A percentile compares a stretch with the other conserved stretches of the same genome.
These are phyloP conservation scores for Patiria pectinifera DNA, from an alignment of 53 echinoderm and acorn worm genomes.

Conservation along the genomic window DNA sequence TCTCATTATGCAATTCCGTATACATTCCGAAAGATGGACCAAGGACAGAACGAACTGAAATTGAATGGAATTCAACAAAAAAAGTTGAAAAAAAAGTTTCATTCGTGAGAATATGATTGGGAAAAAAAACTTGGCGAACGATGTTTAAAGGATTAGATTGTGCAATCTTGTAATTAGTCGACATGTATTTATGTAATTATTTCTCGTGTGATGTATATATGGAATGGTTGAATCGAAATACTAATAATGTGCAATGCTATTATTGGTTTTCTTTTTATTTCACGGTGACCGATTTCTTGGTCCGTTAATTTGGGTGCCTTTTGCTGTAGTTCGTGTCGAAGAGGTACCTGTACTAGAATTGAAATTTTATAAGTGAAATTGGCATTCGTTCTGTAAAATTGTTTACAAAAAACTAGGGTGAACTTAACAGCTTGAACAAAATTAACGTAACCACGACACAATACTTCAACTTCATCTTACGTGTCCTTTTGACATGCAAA, in stretches of 20 bases:
- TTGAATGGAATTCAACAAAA: neutral
- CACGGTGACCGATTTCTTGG: neutral
- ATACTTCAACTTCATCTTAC: too few species aligned
- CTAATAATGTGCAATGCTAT: slow-evolving; percentile 11
- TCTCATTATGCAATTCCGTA: neutral
- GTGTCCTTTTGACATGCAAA: too few species aligned
- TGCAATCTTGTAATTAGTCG: slow-evolving; percentile 33
- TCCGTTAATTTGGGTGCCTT: neutral
- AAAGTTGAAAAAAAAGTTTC: neutral
- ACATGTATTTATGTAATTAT: slow-evolving; percentile 27
- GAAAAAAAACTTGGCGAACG: neutral
- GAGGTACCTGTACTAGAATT: neutral
- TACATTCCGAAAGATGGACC: neutral
- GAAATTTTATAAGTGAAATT: neutral
- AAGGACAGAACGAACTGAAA: neutral
- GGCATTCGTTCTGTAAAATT: neutral
- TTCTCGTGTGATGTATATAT: slow-evolving; percentile 48
- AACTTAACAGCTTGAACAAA: too few species aligned
- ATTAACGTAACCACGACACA: too few species aligned
- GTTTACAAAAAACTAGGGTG: too few species aligned
- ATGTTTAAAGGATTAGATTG: neutral
- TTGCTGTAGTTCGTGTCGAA: neutral
- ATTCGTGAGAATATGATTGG: neutral
- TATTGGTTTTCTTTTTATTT: neutral
- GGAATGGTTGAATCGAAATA: slow-evolving; percentile 9